Evolutionary conservation across 1,140 invertebrate genomes (phyloP).

Genomic region (Bicyclus anynana): DNA sequence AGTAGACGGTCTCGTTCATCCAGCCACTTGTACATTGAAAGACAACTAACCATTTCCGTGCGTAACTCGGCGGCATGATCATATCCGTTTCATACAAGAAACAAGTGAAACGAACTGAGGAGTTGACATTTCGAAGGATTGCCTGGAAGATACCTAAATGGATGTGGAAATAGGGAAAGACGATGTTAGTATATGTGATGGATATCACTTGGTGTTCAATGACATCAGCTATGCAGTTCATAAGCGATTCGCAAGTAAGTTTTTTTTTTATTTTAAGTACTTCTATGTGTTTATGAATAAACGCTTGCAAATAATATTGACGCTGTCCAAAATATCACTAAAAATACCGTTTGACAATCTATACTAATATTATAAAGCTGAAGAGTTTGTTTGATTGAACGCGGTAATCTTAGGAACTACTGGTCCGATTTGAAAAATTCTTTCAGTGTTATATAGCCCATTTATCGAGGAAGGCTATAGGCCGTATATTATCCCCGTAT

Average conservation of each 20-base stretch:
- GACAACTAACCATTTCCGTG: conserved; percentile 22
- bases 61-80: conserved; percentile 1
- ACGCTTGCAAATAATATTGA: no score
- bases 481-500: no score
- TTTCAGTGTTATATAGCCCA: no score
- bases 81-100: conserved; percentile 4
- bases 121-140: neutral
- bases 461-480: no score
- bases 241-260: conserved; percentile 6
- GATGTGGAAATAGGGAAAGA: conserved; percentile 49
- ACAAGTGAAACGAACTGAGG: conserved; percentile 5
- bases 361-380: no score
- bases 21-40: neutral
- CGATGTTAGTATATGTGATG: conserved; percentile 47
- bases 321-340: no score
- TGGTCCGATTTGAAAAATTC: no score
- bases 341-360: no score
- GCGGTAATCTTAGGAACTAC: no score
- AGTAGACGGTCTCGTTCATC: neutral
- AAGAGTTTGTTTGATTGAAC: no score
- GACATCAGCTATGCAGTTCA: conserved; percentile 20
- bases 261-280: neutral
- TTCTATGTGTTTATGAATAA: neutral
- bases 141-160: conserved; percentile 29
- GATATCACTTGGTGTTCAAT: conserved; percentile 41